A percentile compares a stretch with the other conserved stretches of the same genome.
These are phyloP conservation scores for Leptogaster cylindrica DNA, from an alignment of 2,888 invertebrate species.

Conservation along the genomic window DNA sequence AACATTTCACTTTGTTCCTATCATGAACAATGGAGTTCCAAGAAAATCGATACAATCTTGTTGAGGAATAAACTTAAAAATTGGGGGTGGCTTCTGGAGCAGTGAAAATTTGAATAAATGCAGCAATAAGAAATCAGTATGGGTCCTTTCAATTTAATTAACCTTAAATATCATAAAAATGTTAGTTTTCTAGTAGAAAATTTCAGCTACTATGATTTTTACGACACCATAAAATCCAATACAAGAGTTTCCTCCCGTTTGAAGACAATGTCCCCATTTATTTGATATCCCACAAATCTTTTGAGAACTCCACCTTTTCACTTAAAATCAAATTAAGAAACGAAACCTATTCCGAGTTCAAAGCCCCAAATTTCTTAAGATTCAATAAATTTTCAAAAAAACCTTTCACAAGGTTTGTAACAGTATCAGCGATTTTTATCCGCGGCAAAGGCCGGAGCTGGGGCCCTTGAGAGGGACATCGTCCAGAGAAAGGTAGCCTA, in stretches of 20 bases:
- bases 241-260: conserved; percentile 33
- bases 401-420: conserved; percentile 15
- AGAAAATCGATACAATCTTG: too few relatives aligned
- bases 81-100: too few relatives aligned
- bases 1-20: too few relatives aligned
- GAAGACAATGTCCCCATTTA: conserved; percentile 31
- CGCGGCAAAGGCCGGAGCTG: neutral
- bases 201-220: conserved; percentile 32
- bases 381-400: conserved; percentile 32
- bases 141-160: too few relatives aligned
- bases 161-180: too few relatives aligned
- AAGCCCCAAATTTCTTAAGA: conserved; percentile 40
- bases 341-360: conserved; percentile 29
- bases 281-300: conserved; percentile 34
- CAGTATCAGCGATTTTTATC: conserved; percentile 8
- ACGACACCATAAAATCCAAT: conserved; percentile 13
- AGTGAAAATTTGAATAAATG: too few relatives aligned
- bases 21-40: too few relatives aligned
- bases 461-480: neutral
- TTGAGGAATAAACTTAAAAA: too few relatives aligned
- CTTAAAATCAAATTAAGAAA: conserved; percentile 17
- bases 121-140: too few relatives aligned
- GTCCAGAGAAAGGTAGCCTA: conserved; percentile 33
- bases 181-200: too few relatives aligned
- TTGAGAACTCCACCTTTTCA: conserved; percentile 7